Evolutionary conservation across 1,140 invertebrate species (phyloP).

Genomic region (Euglossa dilemma): DNA sequence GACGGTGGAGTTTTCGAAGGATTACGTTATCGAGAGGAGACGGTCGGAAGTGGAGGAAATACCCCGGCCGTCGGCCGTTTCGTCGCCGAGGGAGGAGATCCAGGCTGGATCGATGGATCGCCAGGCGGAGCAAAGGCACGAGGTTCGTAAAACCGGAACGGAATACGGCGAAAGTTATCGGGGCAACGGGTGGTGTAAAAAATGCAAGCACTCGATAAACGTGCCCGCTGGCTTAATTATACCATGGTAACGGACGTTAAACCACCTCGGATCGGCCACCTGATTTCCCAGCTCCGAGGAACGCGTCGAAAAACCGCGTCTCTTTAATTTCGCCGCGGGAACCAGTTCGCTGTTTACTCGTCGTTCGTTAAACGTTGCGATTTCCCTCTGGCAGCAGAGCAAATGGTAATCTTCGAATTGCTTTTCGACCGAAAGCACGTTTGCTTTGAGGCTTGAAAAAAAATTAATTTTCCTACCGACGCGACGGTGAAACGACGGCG

Average conservation of each 20-base stretch:
- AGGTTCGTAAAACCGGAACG: not conserved
- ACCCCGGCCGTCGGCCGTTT: not conserved
- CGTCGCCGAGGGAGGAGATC: slow-evolving; percentile 21
- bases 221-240: slow-evolving; percentile 12
- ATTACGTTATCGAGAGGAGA: slow-evolving; percentile 13
- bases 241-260: not conserved
- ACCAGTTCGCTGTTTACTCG: slow-evolving; percentile 20
- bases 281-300: not conserved
- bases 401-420: not conserved
- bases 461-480: slow-evolving; percentile 2
- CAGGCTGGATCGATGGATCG: slow-evolving; percentile 30
- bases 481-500: too few relatives aligned
- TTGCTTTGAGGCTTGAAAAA: not conserved
- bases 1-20: slow-evolving; percentile 29
- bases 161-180: not conserved
- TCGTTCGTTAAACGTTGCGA: slow-evolving; percentile 10
- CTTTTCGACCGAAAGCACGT: not conserved
- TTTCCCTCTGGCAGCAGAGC: not conserved
- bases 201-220: not conserved
- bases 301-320: not conserved
- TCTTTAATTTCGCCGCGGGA: slow-evolving; percentile 16
- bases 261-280: not conserved
- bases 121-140: not conserved
- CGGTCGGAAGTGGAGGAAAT: not conserved
- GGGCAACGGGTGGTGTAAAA: not conserved